Conservation (phyloP, 2,113 vertebrate genomes). For the Platanista minor region DNA sequence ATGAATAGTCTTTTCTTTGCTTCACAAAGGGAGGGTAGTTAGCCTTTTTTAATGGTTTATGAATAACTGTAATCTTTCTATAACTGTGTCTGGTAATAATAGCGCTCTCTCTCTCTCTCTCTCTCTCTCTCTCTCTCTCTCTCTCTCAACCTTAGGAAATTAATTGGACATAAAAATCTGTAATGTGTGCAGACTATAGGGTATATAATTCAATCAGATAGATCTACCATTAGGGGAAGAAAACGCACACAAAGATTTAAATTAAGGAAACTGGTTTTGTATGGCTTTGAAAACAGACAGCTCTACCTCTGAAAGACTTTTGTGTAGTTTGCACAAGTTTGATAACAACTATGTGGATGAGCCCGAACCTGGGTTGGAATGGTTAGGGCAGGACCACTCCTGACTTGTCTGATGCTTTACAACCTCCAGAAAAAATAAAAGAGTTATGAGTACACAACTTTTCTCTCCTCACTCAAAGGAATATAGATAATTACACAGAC, state of each 20-base stretch:
- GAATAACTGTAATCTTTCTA: neutral
- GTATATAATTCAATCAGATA: neutral
- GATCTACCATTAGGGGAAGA: neutral
- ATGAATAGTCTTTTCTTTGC: neutral
- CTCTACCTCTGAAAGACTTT: neutral
- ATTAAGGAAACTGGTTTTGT: neutral
- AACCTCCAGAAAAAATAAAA: neutral
- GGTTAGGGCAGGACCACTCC: neutral
- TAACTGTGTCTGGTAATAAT: neutral
- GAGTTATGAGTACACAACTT: neutral
- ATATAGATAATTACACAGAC: neutral
- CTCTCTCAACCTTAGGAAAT: neutral
- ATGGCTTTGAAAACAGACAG: neutral
- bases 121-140: too few species aligned
- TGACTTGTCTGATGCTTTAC: neutral
- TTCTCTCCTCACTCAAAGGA: neutral
- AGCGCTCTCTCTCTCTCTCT: neutral
- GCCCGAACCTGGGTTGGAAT: neutral
- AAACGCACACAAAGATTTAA: neutral
- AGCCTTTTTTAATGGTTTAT: neutral
- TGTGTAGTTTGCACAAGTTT: neutral
- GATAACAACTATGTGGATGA: neutral
- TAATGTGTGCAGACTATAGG: neutral
- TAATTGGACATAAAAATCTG: neutral
- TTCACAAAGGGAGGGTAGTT: neutral